Base-by-base conservation (phyloP, 2,113 vertebrate species). In the Larimichthys polyactis region DNA sequence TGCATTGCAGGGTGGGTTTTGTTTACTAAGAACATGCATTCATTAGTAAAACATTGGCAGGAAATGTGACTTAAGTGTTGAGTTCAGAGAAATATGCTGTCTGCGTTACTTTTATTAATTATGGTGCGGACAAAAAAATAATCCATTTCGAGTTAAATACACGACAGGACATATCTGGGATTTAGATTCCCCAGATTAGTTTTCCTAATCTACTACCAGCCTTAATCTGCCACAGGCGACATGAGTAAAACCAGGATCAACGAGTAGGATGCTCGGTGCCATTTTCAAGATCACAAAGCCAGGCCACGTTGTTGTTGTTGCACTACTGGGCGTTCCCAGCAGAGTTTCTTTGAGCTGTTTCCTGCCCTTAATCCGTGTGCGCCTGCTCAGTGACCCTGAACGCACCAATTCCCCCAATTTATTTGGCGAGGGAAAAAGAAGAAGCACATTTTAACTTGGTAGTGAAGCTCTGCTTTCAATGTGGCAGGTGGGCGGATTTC, bases 231-330 rank as follows among this genome's bases (percentile, higher is more conserved):
- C 0, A 9, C 70, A 81, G 84, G 65, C 59, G 74, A 71, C 57
- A 69, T 4, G 63, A 79, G 75, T 82, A 62, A 44, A 72, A 55
- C 75, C 57, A 14, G 83, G 77, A 83, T 76, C 55, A 64, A 9
- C 27, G 65, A 72, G 49, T 11, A 40, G 82, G 90, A 93, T 78
- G 90, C 79, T 87, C 71, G 76, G 75, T 66, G 89, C 74, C 90
- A 90, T 92, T 90, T 91, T 87, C 81, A 75, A 88, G 83, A 91
- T 87, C 84, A 90, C 83, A 92, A 89, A 88, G 82, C 83, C 86
- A 44, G 79, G 80, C 92, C 91, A 91, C 92, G 89, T 91, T 91
- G 89, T 90, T 88, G 89, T 75, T 88, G 89, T 75, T 82, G 48
- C 80, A 65, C 69, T 63, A 24, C 55, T 81, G 92, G 92, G 92